Conservation (phyloP, 2,113 vertebrate genomes). For the Actinemys pallida region DNA sequence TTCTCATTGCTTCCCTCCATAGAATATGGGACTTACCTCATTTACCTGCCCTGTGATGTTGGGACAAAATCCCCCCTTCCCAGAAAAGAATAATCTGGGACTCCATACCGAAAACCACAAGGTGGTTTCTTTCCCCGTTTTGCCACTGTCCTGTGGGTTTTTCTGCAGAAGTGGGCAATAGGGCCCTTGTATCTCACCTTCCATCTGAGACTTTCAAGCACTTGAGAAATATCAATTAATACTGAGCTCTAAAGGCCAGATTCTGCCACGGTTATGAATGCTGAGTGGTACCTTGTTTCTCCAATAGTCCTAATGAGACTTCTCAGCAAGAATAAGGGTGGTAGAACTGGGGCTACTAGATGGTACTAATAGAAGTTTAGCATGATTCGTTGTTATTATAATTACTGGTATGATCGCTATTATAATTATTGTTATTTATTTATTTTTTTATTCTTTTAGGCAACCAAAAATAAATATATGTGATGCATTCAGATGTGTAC, state of each 20-base stretch:
- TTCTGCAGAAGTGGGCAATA: not conserved
- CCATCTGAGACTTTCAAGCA: not conserved
- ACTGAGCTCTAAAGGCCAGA: not conserved
- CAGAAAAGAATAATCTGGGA: not conserved
- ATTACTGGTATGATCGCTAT: not conserved
- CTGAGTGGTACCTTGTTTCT: not conserved
- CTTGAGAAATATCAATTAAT: not conserved
- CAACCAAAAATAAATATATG: constrained; percentile 9
- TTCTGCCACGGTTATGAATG: not conserved
- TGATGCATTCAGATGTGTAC: not conserved
- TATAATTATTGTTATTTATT: not conserved
- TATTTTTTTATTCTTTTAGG: not conserved
- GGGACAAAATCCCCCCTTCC: not conserved
- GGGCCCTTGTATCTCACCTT: not conserved
- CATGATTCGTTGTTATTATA: not conserved
- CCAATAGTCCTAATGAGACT: not conserved
- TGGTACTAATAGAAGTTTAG: not conserved
- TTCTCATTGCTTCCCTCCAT: accelerated
- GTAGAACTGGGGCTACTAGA: not conserved
- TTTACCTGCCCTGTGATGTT: not conserved
- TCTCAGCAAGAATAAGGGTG: not conserved
- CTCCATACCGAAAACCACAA: not conserved
- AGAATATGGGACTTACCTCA: not conserved
- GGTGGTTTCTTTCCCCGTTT: not conserved
- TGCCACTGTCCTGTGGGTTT: not conserved